Percentiles rank a stretch among this genome's conserved stretches.
Evolutionary conservation across 2,113 vertebrate species (phyloP).

Genomic region (Vulpes vulpes): DNA sequence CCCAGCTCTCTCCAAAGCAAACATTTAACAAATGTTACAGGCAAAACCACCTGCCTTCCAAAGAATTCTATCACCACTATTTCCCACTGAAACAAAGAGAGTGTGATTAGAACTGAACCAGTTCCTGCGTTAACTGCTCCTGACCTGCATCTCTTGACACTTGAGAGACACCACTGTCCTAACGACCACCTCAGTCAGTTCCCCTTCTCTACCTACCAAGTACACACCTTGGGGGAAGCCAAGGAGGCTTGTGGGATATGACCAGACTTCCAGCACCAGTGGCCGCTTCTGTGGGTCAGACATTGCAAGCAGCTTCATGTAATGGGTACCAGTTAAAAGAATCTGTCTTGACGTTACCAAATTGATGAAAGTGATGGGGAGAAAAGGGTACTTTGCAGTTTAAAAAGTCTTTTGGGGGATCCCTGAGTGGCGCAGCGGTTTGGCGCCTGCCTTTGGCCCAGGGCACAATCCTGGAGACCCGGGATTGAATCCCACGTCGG

Average conservation of each 20-base stretch:
- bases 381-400: not conserved
- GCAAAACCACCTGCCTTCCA: not conserved
- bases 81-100: not conserved
- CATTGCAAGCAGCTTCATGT: not conserved
- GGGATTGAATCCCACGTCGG: too few species aligned
- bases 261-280: rapidly evolving
- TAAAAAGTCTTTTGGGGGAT: not conserved
- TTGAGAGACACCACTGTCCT: not conserved
- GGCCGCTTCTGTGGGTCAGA: not conserved
- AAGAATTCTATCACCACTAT: not conserved
- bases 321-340: constrained; percentile 62
- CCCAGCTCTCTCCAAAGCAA: not conserved
- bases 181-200: not conserved
- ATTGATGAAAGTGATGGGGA: constrained; percentile 65
- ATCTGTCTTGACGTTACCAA: constrained; percentile 77
- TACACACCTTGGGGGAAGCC: not conserved
- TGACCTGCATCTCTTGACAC: not conserved
- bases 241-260: not conserved
- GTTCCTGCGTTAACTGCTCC: not conserved
- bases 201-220: not conserved
- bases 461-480: too few species aligned
- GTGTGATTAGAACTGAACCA: not conserved
- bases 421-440: too few species aligned
- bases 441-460: too few species aligned
- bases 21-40: not conserved